Evolutionary conservation across 2,888 invertebrate genomes (phyloP).

Genomic region (Oasisia sp.): DNA sequence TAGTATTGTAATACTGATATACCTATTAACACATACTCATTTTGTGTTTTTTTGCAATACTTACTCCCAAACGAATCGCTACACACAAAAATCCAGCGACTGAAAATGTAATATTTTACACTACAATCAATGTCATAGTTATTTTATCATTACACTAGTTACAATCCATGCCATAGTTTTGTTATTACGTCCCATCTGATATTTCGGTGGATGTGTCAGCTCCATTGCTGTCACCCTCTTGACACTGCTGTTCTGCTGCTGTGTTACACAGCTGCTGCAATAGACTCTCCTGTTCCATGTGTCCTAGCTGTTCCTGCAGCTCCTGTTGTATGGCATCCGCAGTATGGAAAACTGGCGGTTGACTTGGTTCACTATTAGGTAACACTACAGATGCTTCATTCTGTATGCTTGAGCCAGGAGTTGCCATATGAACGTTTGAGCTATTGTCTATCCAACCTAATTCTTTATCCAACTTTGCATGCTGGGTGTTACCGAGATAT

Average conservation of each 20-base stretch:
- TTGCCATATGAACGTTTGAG: background rate
- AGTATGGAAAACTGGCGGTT: background rate
- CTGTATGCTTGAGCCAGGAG: background rate
- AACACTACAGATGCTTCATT: background rate
- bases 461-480: background rate
- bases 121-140: too few relatives aligned
- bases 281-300: background rate
- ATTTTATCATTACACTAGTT: too few relatives aligned
- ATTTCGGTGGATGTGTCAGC: background rate
- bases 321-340: background rate
- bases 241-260: slow-evolving; percentile 2
- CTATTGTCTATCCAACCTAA: background rate
- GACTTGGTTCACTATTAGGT: background rate
- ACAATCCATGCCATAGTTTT: too few relatives aligned
- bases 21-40: too few relatives aligned
- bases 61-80: too few relatives aligned
- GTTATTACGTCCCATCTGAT: background rate
- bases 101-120: too few relatives aligned
- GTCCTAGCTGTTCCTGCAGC: background rate
- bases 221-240: background rate
- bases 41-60: too few relatives aligned
- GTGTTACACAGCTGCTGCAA: background rate
- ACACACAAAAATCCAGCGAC: too few relatives aligned
- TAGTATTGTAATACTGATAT: too few relatives aligned
- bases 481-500: background rate